Conservation (phyloP, 2,888 invertebrate species). For the Drosophila pseudotakahashii region DNA sequence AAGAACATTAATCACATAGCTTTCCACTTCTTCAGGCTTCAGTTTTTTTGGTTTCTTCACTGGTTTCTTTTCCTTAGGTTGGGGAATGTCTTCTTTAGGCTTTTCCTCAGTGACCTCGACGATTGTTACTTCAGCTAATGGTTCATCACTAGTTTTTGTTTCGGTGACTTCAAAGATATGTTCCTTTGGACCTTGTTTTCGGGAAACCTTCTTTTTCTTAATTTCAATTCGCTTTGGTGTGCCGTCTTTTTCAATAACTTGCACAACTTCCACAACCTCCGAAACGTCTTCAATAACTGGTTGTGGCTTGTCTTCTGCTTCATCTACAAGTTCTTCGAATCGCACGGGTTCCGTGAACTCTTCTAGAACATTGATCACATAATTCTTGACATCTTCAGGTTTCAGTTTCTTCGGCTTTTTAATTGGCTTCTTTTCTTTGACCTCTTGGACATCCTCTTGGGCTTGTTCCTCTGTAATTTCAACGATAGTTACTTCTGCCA, state of each 20-base stretch:
- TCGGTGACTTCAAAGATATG: too few relatives aligned
- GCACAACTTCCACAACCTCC: background rate
- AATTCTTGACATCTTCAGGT: constrained; percentile 64
- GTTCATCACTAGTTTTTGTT: too few relatives aligned
- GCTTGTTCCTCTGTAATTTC: constrained; percentile 55
- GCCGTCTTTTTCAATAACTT: constrained; percentile 28
- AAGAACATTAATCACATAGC: too few relatives aligned
- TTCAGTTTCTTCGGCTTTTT: constrained; percentile 57
- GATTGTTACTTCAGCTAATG: too few relatives aligned
- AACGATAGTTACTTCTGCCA: constrained; percentile 80
- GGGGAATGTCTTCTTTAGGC: too few relatives aligned
- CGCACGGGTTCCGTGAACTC: constrained; percentile 33
- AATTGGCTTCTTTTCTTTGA: constrained; percentile 2
- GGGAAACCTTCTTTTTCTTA: too few relatives aligned
- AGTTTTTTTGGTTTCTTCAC: too few relatives aligned
- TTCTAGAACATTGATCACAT: constrained; percentile 69
- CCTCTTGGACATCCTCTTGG: constrained; percentile 13
- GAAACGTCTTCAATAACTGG: constrained; percentile 62
- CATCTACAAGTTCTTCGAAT: background rate
- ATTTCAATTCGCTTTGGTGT: too few relatives aligned
- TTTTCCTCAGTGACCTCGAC: too few relatives aligned
- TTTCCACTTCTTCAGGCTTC: too few relatives aligned
- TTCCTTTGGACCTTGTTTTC: too few relatives aligned
- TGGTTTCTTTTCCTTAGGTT: too few relatives aligned
- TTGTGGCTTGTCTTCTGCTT: background rate